These are phyloP conservation scores for Neocrepidodera transversa DNA, from an alignment of 2,888 invertebrate genomes.

Conservation along the genomic window DNA sequence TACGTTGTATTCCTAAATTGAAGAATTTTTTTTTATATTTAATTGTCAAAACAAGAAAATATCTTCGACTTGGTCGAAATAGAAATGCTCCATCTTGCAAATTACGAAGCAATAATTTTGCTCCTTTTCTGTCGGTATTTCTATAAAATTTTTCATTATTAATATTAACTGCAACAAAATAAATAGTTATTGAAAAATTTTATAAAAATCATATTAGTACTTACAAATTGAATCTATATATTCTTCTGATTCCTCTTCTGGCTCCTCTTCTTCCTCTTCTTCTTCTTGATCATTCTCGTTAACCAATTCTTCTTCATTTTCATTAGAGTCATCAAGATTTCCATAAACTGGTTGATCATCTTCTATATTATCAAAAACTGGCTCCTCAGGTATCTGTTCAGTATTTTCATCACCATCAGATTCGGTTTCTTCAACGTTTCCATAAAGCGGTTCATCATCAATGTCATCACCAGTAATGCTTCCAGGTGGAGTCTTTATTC, in stretches of 20 bases:
- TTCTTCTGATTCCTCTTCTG: slow-evolving; percentile 10
- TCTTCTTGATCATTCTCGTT: not conserved
- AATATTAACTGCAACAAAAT: slow-evolving; percentile 41
- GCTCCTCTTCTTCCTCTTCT: not conserved
- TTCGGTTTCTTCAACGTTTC: not conserved
- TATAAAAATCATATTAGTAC: not conserved
- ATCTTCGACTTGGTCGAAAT: slow-evolving; percentile 42
- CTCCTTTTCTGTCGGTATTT: slow-evolving; percentile 46
- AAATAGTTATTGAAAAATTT: not conserved
- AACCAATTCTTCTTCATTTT: not conserved
- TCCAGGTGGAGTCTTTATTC: not conserved
- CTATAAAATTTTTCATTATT: slow-evolving; percentile 44
- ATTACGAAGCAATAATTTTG: slow-evolving; percentile 38
- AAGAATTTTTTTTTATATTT: slow-evolving; percentile 38
- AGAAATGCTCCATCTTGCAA: slow-evolving; percentile 44
- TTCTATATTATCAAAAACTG: not conserved
- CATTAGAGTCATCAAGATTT: slow-evolving; percentile 7
- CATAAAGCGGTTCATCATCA: not conserved
- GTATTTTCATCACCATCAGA: not conserved
- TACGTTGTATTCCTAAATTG: slow-evolving; percentile 44
- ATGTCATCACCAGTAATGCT: not conserved
- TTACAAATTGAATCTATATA: slow-evolving; percentile 25
- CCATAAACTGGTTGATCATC: slow-evolving; percentile 13
- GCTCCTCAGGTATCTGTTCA: no score
- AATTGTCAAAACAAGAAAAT: slow-evolving; percentile 42